Evolutionary conservation across 2,888 invertebrate species (phyloP), one percentile per base, ranked within the genome.

Genomic region (Pycnomerus fuliginosus): DNA sequence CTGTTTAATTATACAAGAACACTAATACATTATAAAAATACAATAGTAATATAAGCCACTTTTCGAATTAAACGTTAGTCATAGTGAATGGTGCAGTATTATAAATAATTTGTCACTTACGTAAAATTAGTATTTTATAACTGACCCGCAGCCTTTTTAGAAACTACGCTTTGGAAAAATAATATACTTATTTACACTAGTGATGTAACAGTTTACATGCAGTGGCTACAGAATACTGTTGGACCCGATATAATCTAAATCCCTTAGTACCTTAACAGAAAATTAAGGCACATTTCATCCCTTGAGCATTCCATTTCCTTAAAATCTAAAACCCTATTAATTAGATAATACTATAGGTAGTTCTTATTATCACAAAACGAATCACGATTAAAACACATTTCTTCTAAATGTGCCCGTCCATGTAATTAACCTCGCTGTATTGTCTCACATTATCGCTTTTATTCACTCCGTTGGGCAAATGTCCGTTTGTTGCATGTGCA

Each of bases 341-440:
- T 5, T 52, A 52, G 15, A 31, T 53, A 53, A 50, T 48, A 48
- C 39, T 44, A 16, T 16, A 36, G 25, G 36, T 48, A 23, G 28
- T 7, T 23, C 15, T 31, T 14, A 32, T 16, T 53, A 50, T 54
- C 51, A 52, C 51, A 55, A 39, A 43, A 48, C 42, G 38, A 10
- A 51, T 48, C 48, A 45, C 45, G 47, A 11, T 16, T 25, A 7
- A 7, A 41, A 7, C 10, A 33, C 12, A 16, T 20, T 7, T 20
- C 2, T 22, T 16, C 53, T 62, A 69, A 46, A 70, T 69, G 50
- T 70, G 67, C 41, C 66, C 65, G 50, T 70, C 69, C 58, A 69
- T 65, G 47, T 69, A 64, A 27, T 60, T 66, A 10, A 65, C 59
- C 45, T 64, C 65, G 35, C 59, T 63, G 44, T 70, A 68, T 52